Base-by-base conservation (phyloP, 2,113 vertebrate genomes). In the Etheostoma cragini region DNA sequence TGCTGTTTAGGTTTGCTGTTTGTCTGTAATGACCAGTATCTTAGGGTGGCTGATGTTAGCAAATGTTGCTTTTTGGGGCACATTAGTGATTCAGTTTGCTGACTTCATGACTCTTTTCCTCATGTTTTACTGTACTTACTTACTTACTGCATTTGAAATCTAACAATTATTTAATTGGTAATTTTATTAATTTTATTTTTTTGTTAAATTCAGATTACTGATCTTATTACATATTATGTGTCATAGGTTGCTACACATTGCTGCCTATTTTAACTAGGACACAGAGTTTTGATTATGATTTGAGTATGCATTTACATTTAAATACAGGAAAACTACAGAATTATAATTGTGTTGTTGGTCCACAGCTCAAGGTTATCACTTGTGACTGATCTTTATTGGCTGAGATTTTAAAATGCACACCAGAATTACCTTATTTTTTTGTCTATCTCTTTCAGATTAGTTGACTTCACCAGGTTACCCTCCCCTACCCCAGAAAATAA, bases 401-500 rank as follows among this genome's bases (percentile, higher is more conserved):
- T 22, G 45, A 50, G 64, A 4, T 58, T 68, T 67, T 42, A 21
- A 49, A 38, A 75, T 45, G 16, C 10, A 19, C 12, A 1, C 16
- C 22, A 8, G 14, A 54, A 24, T 79, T 0, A 57, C 11, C 33
- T 30, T 33, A 24, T 57, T 42, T 16, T 62, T 70, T 7, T 4
- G 0, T 60, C 3, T 76, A 2, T 56, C 91, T 95, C 82, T 72
- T 87, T 90, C 96, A 99, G 98, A 92, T 95, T 99, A 94, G 97
- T 98, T 83, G 98, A 99, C 95, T 99, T 99, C 96, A 99, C 98
- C 81, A 93, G 98, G 94, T 96, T 99, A 92, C 98, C 98, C 74
- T 99, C 98, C 88, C 98, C 98, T 84, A 99, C 98, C 93, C 97
- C 98, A 74, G 98, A 99, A 96, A 99, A 99, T 94, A 99, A 99